A percentile compares a stretch with the other conserved stretches of the same genome.
These are phyloP conservation scores for Ifrita kowaldi DNA, from an alignment of 2,113 vertebrate genomes.

Conservation along the genomic window DNA sequence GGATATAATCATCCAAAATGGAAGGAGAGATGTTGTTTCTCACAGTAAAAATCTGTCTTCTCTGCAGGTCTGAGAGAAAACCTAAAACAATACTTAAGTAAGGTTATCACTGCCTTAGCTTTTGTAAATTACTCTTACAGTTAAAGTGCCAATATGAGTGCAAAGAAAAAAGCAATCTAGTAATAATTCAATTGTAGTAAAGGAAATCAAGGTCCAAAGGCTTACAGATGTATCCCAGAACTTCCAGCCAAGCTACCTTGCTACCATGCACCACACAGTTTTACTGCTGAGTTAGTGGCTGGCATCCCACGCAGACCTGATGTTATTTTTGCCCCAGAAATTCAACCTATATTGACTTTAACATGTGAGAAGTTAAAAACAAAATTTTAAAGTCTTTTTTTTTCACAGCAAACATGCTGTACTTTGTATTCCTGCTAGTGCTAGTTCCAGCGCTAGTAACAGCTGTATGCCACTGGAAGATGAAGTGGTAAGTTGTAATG, in stretches of 20 bases:
- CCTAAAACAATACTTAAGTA: background rate
- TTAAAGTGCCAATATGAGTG: background rate
- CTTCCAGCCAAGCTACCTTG: background rate
- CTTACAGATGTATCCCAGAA: background rate
- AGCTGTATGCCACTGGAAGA: slow-evolving; percentile 57
- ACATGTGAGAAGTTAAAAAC: background rate
- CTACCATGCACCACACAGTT: background rate
- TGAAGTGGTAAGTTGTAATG: slow-evolving; percentile 68
- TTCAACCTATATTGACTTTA: background rate
- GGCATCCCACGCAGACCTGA: fast-evolving
- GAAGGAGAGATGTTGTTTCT: background rate
- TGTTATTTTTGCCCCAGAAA: background rate
- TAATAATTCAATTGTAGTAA: background rate
- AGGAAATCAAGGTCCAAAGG: background rate
- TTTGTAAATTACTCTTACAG: background rate
- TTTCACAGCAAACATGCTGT: slow-evolving; percentile 51
- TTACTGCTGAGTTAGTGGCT: background rate
- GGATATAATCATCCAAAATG: background rate
- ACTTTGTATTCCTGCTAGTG: slow-evolving; percentile 18
- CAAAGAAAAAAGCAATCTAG: background rate
- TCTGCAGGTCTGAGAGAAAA: background rate
- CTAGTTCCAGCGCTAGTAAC: slow-evolving; percentile 13
- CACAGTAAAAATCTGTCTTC: background rate
- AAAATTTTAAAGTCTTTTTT: background rate
- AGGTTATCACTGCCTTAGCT: background rate